A percentile compares a stretch with the other conserved stretches of the same genome.
Evolutionary conservation across 1,140 invertebrate species (phyloP).

Genomic region (Matsumurasca onukii): DNA sequence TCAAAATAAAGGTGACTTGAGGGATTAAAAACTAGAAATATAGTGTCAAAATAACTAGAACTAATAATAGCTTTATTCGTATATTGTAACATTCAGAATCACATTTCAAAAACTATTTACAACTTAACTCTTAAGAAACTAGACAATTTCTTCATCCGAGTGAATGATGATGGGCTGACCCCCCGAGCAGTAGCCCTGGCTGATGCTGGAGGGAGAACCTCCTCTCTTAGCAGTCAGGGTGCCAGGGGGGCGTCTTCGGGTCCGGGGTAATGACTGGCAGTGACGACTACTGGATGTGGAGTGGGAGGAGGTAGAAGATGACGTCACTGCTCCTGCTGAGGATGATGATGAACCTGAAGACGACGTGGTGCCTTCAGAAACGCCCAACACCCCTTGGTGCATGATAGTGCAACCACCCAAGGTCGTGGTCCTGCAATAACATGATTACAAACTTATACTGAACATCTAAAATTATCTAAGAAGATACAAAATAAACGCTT

Average conservation of each 20-base stretch:
- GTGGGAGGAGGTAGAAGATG: neutral
- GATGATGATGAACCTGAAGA: neutral
- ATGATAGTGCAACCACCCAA: constrained; percentile 26
- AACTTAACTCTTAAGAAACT: no score
- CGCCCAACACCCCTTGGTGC: constrained; percentile 30
- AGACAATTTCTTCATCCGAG: constrained; percentile 32
- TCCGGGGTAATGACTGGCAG: neutral
- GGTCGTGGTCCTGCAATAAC: constrained; percentile 18
- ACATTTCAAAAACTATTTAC: no score
- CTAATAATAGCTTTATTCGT: no score
- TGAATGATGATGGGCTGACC: constrained; percentile 31
- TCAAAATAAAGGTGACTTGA: no score
- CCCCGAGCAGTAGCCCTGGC: constrained; percentile 31
- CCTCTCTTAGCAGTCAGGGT: constrained; percentile 17
- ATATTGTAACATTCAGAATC: no score
- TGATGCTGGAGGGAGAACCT: neutral
- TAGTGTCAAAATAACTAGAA: no score
- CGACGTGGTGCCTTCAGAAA: constrained; percentile 17
- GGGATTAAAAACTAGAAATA: no score
- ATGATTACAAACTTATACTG: no score
- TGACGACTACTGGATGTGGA: neutral
- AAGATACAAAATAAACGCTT: no score
- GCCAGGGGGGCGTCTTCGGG: neutral
- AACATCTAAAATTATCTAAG: no score
- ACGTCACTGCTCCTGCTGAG: neutral